phyloP scores from a whole-genome alignment of 2,888 invertebrate genomes.

The Lepidocyrtoides sp. region DNA sequence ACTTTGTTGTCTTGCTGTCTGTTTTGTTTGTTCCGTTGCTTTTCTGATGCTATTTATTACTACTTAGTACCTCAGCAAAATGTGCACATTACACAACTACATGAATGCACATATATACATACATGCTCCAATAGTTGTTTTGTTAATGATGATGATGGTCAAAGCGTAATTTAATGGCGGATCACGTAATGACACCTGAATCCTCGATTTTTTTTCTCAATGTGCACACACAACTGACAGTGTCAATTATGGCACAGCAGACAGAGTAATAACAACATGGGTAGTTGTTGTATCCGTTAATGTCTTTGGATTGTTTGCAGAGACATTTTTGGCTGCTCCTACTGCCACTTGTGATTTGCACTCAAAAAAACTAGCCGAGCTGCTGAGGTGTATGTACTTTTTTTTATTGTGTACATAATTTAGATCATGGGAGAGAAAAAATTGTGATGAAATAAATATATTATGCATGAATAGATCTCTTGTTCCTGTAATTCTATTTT shows the following conservation, averaged over 20 bases:
- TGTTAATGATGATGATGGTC: slow-evolving; percentile 78
- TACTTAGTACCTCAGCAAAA: slow-evolving; percentile 41
- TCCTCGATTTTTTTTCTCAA: slow-evolving; percentile 11
- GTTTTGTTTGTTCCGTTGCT: slow-evolving; percentile 12
- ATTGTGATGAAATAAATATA: slow-evolving; percentile 31
- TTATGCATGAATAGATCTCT: neutral
- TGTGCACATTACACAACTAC: neutral
- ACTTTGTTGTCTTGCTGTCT: slow-evolving; percentile 35
- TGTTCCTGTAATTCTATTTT: neutral
- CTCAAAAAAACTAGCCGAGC: too few relatives aligned
- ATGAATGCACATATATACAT: neutral
- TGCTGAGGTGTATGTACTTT: neutral
- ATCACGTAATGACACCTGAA: slow-evolving; percentile 75
- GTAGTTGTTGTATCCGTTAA: slow-evolving; percentile 54
- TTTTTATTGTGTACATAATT: slow-evolving; percentile 70
- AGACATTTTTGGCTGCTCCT: slow-evolving; percentile 58
- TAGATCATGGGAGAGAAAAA: slow-evolving; percentile 59
- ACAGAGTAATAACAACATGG: slow-evolving; percentile 11
- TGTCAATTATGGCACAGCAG: slow-evolving; percentile 60
- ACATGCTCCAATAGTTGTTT: slow-evolving; percentile 56
- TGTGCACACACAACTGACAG: slow-evolving; percentile 56
- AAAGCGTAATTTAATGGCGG: slow-evolving; percentile 75
- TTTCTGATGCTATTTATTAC: slow-evolving; percentile 48
- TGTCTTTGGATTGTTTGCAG: slow-evolving; percentile 72
- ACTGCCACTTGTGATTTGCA: neutral